phyloP scores from a whole-genome alignment of 2,113 vertebrate species.

The Bambusicola thoracicus region DNA sequence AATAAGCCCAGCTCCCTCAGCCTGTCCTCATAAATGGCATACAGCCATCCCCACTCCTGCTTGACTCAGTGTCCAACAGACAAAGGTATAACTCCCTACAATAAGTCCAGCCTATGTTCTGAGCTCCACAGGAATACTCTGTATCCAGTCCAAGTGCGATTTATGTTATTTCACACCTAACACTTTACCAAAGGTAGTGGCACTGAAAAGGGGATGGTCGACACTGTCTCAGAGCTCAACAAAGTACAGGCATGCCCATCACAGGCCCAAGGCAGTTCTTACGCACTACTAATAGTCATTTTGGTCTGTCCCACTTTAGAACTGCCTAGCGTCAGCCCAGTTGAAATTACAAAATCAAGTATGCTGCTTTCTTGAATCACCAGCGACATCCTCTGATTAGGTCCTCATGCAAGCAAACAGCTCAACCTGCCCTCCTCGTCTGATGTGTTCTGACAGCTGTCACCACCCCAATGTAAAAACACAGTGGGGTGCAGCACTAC shows the following conservation, averaged over 20 bases:
- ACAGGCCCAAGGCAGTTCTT: rapidly evolving
- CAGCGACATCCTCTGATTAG: background rate
- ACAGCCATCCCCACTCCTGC: background rate
- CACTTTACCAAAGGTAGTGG: background rate
- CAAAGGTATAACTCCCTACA: background rate
- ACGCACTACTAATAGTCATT: rapidly evolving
- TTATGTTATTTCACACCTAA: background rate
- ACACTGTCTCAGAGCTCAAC: background rate
- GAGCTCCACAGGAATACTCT: background rate
- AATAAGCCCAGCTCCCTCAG: too few species aligned
- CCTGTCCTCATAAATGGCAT: too few species aligned
- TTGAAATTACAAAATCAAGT: background rate
- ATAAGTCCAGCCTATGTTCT: background rate
- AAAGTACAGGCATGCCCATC: background rate
- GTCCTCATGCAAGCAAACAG: background rate
- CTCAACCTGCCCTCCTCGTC: background rate
- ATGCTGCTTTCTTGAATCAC: background rate
- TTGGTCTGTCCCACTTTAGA: background rate
- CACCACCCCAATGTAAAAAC: background rate
- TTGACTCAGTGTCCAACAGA: background rate
- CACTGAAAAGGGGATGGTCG: background rate
- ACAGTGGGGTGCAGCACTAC: background rate
- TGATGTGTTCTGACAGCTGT: background rate
- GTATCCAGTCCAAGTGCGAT: background rate
- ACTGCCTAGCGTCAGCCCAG: background rate